Evolutionary conservation across 1,140 invertebrate genomes (phyloP), one percentile per base, ranked within the genome.

Genomic region (Archivesica marissinica): DNA sequence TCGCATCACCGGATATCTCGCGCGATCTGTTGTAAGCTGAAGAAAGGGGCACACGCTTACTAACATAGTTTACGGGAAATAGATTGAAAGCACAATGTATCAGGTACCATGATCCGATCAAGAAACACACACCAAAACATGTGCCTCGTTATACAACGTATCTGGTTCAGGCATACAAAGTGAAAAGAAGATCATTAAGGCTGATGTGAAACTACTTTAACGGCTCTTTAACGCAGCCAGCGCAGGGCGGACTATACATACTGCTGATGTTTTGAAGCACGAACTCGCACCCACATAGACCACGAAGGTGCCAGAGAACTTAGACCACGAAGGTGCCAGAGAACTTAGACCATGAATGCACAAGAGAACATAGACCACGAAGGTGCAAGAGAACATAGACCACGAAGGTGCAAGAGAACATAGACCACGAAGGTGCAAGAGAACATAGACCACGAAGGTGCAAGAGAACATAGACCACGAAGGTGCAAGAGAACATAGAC

Each of bases 191-290:
- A 11, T 72, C 13, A 4, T 38, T 33, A 72, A 72, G 41, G 68
- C 68, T 35, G 68, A 72, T 38, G 17, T 30, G 41, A 72, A 72
- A 23, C 28, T 72, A n/a, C 33, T 39, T 20, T 20, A 41, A 72
- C 13, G 64, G 15, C 68, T 72, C 28, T 72, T 72, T 30, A 72
- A 72, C 28, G 68, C 68, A 72, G 68, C 68, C 20, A 72, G 41
- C 41, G 33, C 68, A 20, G 68, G 68, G 17, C 17, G 33, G 41
- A 20, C 28, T 20, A 38, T 72, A 20, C 20, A 72, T n/a, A 72
- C 28, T 20, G 33, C 33, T 23, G 20, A 20, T 35, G n/a, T n/a
- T n/a, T n/a, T n/a, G n/a, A n/a, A n/a, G n/a, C n/a, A n/a, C n/a
- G n/a, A n/a, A n/a, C n/a, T 30, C 41, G n/a, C n/a, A n/a, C n/a